Percentiles rank a stretch among this genome's conserved stretches.
Evolutionary conservation across 2,113 vertebrate species (phyloP).

Genomic region (Carettochelys insculpta): DNA sequence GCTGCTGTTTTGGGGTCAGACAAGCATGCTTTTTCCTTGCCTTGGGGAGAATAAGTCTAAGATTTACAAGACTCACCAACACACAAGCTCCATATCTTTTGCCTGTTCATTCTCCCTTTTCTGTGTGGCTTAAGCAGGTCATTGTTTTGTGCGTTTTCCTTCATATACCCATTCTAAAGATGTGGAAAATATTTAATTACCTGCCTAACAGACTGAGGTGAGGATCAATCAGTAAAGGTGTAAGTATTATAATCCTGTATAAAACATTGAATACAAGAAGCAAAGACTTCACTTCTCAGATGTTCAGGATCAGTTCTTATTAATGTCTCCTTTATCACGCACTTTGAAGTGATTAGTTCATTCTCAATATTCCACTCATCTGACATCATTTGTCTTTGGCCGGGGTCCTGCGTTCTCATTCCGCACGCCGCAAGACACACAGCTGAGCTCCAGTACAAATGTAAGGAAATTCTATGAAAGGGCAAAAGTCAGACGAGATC

Average conservation of each 20-base stretch:
- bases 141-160: not conserved
- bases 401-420: not conserved
- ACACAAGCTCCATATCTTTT: not conserved
- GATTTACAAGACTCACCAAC: not conserved
- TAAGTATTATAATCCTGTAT: not conserved
- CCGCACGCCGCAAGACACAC: accelerated
- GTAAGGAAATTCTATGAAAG: not conserved
- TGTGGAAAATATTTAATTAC: accelerated
- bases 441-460: not conserved
- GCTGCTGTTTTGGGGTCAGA: not conserved
- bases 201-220: not conserved
- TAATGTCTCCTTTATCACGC: not conserved
- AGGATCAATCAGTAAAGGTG: not conserved
- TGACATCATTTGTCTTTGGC: not conserved
- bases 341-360: not conserved
- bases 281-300: not conserved
- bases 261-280: too few relatives aligned
- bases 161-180: not conserved
- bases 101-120: not conserved
- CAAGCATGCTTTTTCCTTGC: not conserved
- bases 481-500: not conserved
- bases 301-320: not conserved
- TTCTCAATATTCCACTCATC: not conserved
- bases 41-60: not conserved
- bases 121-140: not conserved